phyloP scores from a whole-genome alignment of 1,140 invertebrate genomes.

The Camponotus pennsylvanicus region DNA sequence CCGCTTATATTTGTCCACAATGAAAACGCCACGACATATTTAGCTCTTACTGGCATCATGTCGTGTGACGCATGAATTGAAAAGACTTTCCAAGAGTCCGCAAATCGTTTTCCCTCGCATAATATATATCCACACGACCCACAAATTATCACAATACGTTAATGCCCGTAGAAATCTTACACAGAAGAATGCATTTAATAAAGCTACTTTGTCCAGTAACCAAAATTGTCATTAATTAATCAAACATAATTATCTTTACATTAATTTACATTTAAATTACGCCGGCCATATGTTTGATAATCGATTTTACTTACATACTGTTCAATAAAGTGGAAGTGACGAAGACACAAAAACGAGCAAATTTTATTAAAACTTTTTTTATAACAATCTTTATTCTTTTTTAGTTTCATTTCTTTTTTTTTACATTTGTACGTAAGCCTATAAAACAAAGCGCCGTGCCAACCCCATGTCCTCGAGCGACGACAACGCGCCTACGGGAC shows the following conservation, averaged over 20 bases:
- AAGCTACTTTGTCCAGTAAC: not conserved
- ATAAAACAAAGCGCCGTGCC: conserved; percentile 52
- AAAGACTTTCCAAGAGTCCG: conserved; percentile 27
- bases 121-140: not conserved
- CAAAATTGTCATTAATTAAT: not conserved
- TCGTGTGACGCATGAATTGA: not conserved
- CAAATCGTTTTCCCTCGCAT: not conserved
- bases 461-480: conserved; percentile 48
- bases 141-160: not conserved
- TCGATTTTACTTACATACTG: not conserved
- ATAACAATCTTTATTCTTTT: conserved; percentile 81
- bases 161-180: not conserved
- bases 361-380: conserved; percentile 77
- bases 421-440: conserved; percentile 71
- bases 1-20: conserved; percentile 37
- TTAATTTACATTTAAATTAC: conserved; percentile 22
- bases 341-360: conserved; percentile 25
- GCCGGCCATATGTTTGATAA: not conserved
- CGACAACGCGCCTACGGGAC: conserved; percentile 37
- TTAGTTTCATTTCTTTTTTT: conserved; percentile 76
- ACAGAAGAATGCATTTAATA: not conserved
- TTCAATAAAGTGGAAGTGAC: not conserved
- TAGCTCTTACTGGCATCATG: conserved; percentile 22
- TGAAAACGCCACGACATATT: conserved; percentile 21
- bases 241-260: conserved; percentile 1